Evolutionary conservation across 2,797 vertebrate genomes (phyloP), one percentile per base, ranked within the genome.

Genomic region (Lagocephalus sceleratus): DNA sequence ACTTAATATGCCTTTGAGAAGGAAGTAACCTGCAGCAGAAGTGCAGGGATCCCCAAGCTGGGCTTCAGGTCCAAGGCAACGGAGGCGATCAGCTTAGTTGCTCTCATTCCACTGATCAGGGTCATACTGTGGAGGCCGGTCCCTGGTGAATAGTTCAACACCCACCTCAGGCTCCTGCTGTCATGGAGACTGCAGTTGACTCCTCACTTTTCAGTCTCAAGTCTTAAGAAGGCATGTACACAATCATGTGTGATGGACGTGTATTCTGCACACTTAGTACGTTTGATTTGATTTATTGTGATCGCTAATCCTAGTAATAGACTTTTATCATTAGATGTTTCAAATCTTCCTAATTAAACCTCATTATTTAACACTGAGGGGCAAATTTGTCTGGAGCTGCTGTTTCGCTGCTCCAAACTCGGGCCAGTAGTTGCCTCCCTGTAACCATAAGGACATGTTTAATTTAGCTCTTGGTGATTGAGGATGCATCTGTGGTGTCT

Each of bases 171-270:
- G 23, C 51, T 74, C 56, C 65, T 0, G 76, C 81, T 84, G 79
- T 81, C 78, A 84, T 82, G 78, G 79, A 76, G 79, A 81, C 79
- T 44, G 61, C 5, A 38, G 57, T 64, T 62, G 71, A 73, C 60
- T 73, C 52, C 54, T 64, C 39, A 32, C 43, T 63, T 66, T 65
- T 67, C 56, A 62, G 51, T 58, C 53, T 47, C 6, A n/a, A 42
- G 17, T 42, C 40, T 42, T n/a, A 19, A n/a, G 17, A 19, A 40
- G 39, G 39, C 39, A 40, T 40, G 2, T 40, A 16, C 41, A 43
- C n/a, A 17, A 43, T 46, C 11, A 58, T 29, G 32, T n/a, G 16
- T 19, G 20, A 0, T 38, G 16, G 25, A 39, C 21, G 2, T 35
- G 15, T 15, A n/a, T 20, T 6, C n/a, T 8, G 6, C 39, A 3